Evolutionary conservation across 2,888 invertebrate genomes (phyloP).

Genomic region (Fragum sueziense): DNA sequence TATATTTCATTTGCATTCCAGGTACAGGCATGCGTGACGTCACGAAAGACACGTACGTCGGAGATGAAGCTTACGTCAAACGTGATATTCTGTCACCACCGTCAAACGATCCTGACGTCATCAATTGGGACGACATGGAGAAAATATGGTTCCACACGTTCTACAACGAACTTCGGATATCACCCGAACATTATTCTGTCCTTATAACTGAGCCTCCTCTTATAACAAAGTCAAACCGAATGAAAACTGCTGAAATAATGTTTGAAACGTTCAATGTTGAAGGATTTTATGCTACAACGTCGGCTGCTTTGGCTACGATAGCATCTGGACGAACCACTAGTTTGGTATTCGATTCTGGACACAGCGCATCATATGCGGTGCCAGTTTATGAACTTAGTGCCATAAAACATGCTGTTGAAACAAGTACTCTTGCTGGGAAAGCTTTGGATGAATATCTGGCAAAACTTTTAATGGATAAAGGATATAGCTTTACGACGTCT

Average conservation of each 20-base stretch:
- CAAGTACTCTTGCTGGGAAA: background rate
- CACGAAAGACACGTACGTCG: background rate
- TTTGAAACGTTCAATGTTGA: background rate
- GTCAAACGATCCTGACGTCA: background rate
- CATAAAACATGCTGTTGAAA: background rate
- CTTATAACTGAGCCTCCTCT: background rate
- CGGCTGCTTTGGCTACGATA: background rate
- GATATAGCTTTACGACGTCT: background rate
- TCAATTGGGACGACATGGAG: slow-evolving; percentile 16
- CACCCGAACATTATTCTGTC: background rate
- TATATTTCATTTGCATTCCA: too few species aligned
- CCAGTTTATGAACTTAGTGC: background rate
- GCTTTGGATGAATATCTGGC: background rate
- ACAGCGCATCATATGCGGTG: background rate
- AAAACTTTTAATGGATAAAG: background rate
- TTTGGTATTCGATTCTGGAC: slow-evolving; percentile 7
- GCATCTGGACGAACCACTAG: background rate
- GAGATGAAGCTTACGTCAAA: slow-evolving; percentile 6
- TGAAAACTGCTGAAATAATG: background rate
- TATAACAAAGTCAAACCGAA: background rate
- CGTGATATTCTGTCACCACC: background rate
- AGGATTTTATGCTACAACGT: background rate
- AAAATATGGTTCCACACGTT: background rate
- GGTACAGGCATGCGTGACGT: background rate
- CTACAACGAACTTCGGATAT: background rate